A percentile compares a stretch with the other conserved stretches of the same genome.
phyloP scores from a whole-genome alignment of 2,113 vertebrate species.

The Polyodon spathula region DNA sequence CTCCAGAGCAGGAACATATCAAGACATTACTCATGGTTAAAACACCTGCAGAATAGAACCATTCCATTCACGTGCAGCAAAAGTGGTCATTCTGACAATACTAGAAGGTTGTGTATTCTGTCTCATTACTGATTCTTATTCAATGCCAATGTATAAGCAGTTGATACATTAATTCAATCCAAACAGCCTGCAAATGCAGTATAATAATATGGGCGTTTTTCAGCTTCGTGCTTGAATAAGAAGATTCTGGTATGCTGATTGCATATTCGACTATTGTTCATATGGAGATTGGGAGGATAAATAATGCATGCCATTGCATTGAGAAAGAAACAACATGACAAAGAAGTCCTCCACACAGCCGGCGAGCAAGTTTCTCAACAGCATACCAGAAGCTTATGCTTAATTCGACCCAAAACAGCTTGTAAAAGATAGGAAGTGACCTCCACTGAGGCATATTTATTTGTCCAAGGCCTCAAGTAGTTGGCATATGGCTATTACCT shows the following conservation, averaged over 20 bases:
- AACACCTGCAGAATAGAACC: neutral
- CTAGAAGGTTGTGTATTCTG: no score
- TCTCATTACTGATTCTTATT: no score
- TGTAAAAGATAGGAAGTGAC: neutral
- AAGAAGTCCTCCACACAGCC: conserved; percentile 14
- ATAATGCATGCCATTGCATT: conserved; percentile 19
- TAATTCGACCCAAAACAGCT: neutral
- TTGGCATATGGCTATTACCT: neutral
- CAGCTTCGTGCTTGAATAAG: neutral
- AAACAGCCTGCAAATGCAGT: neutral
- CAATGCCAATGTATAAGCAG: no score
- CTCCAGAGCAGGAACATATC: no score
- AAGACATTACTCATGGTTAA: neutral
- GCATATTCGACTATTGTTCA: conserved; percentile 8
- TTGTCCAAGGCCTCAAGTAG: neutral
- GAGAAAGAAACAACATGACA: conserved; percentile 16
- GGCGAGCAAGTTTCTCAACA: neutral
- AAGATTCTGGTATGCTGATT: neutral
- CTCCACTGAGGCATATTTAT: neutral
- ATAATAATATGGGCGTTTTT: neutral
- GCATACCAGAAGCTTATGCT: conserved; percentile 1
- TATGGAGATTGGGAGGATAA: conserved; percentile 18
- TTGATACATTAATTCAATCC: no score
- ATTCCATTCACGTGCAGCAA: no score
- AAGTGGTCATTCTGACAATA: neutral